Evolutionary conservation across 1,140 invertebrate species (phyloP), one percentile per base, ranked within the genome.

Genomic region (Anthonomus grandis): DNA sequence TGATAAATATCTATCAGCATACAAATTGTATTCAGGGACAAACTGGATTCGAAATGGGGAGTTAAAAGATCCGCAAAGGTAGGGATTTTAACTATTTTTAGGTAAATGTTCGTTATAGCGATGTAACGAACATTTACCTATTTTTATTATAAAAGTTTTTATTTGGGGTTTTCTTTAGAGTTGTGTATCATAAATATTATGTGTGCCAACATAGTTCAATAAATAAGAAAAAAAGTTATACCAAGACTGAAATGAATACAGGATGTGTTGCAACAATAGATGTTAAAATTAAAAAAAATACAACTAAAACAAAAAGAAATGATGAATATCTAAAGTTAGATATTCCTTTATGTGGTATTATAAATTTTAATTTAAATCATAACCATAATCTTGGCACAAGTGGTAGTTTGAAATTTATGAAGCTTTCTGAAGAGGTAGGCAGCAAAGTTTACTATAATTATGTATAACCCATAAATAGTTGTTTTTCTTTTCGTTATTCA

Each of bases 121-220:
- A n/a, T n/a, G n/a, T n/a, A n/a, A n/a, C n/a, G n/a, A n/a, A n/a
- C n/a, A n/a, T n/a, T n/a, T n/a, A n/a, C n/a, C n/a, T n/a, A n/a
- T n/a, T n/a, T n/a, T n/a, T n/a, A n/a, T n/a, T n/a, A n/a, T n/a
- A n/a, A n/a, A n/a, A n/a, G n/a, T n/a, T n/a, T n/a, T n/a, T n/a
- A n/a, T n/a, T n/a, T n/a, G n/a, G n/a, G n/a, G n/a, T 39, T 39
- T 39, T 10, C 17, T 39, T 39, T 15, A 15, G 37, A 39, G 9
- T 39, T 10, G 15, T 39, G 6, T 39, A 39, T 39, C 37, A 39
- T 15, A 39, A 39, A 39, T 15, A 39, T 39, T 39, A 10, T 39
- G 37, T 39, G 6, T 39, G 37, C 15, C 37, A 39, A 15, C 37
- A 39, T 39, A n/a, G n/a, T n/a, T n/a, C n/a, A n/a, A n/a, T 6